Evolutionary conservation across 1,140 invertebrate species (phyloP), one percentile per base, ranked within the genome.

Genomic region (Drosophila serrata): DNA sequence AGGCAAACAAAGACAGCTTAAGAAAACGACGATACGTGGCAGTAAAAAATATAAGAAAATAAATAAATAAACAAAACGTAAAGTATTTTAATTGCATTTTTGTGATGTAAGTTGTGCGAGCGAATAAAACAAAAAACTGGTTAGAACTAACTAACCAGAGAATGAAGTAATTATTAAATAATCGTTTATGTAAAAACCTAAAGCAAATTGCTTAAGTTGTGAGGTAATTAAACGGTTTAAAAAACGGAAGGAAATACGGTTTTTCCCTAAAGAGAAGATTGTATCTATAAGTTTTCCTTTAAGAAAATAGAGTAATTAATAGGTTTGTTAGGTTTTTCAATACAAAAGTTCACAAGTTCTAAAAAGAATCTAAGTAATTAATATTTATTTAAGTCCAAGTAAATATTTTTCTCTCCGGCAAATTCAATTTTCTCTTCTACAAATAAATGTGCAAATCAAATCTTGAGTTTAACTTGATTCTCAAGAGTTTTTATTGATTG

Each of bases 51-150:
- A n/a, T 24, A 24, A 2, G 4, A 24, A 24, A 24, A 24, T 3
- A 24, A 24, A 24, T 24, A 24, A 2, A 22, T 57, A 60, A 15
- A 45, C 39, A 57, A 74, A 72, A 43, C 19, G 22, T 70, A 55
- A 74, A 51, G 31, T 49, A 72, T 70, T 80, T 77, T 64, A 85
- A 74, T 85, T 84, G 61, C 79, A 69, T 49, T 78, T 79, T 84
- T 80, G 81, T 85, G 77, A 85, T 85, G 81, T 80, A 84, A 84
- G 81, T 70, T 75, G 62, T 64, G 60, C 22, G 35, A 57, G 35
- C 19, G 13, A 55, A 17, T 12, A 49, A 48, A 27, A 27, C 29
- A 12, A 49, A n/a, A 35, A 63, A 55, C 60, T 33, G 49, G 48
- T 49, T 46, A 69, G 37, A 49, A 42, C 42, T 19, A 61, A 48